A percentile compares a stretch with the other conserved stretches of the same genome.
phyloP scores from a whole-genome alignment of 2,797 vertebrate species.

The Pipistrellus pygmaeus region DNA sequence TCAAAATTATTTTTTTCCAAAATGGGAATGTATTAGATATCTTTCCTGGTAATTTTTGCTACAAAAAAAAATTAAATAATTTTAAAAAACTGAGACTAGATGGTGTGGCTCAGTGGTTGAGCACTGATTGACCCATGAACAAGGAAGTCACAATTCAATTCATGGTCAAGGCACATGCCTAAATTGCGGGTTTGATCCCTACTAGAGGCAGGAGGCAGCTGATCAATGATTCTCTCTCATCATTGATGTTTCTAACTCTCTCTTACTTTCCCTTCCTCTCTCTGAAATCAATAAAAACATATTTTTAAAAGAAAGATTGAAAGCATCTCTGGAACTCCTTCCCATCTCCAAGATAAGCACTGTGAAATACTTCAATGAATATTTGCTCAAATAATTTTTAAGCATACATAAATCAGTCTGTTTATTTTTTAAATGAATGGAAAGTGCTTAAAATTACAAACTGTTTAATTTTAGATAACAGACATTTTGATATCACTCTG shows the following conservation, averaged over 20 bases:
- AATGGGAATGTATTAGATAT: not conserved
- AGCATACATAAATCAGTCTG: not conserved
- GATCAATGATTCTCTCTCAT: no score
- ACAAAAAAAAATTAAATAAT: conserved; percentile 47
- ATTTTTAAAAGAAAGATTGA: not conserved
- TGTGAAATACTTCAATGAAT: not conserved
- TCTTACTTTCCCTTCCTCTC: no score
- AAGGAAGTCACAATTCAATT: no score
- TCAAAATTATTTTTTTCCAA: conserved; percentile 48
- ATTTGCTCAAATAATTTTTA: not conserved
- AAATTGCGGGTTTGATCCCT: no score
- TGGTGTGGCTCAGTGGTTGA: no score
- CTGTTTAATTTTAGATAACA: not conserved
- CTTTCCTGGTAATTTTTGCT: conserved; percentile 1
- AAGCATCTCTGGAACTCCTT: not conserved
- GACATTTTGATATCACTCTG: not conserved
- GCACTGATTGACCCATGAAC: no score
- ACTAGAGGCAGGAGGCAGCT: no score
- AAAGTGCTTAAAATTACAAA: conserved; percentile 23
- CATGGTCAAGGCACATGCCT: no score
- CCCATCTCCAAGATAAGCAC: not conserved
- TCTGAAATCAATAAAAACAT: no score
- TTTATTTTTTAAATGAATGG: conserved; percentile 3
- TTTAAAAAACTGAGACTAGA: not conserved
- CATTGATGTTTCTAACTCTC: no score